These are phyloP conservation scores for Glossophaga mutica DNA, from an alignment of 2,797 vertebrate genomes.

Conservation along the genomic window DNA sequence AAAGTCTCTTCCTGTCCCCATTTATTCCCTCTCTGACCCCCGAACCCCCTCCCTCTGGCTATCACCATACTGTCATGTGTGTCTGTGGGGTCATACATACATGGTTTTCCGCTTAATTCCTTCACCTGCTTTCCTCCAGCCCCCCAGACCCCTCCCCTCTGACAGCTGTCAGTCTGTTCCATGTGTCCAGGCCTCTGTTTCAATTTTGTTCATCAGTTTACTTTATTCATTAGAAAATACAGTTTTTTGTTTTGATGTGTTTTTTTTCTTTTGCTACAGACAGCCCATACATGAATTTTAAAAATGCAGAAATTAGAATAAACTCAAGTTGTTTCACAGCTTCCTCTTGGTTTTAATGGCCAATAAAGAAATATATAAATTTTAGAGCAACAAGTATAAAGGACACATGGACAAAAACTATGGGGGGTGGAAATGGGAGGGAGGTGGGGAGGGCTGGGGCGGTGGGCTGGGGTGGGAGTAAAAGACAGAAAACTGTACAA, in stretches of 20 bases:
- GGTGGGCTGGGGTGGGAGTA: no score
- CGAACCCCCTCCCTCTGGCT: no score
- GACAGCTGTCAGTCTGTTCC: neutral
- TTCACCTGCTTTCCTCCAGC: neutral
- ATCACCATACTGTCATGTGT: neutral
- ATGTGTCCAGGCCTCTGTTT: neutral
- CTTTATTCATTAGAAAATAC: neutral
- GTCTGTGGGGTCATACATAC: neutral
- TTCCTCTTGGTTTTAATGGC: neutral
- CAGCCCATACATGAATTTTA: neutral
- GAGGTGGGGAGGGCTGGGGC: no score
- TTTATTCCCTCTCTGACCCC: no score
- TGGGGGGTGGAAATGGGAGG: no score
- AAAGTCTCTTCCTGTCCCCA: neutral
- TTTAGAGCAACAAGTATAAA: no score
- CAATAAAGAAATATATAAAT: conserved; percentile 53
- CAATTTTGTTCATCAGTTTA: neutral
- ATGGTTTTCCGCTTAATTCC: neutral
- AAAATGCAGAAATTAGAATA: conserved; percentile 34
- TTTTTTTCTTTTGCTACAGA: conserved; percentile 9
- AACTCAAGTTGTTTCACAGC: neutral
- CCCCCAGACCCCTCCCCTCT: neutral
- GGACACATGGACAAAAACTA: no score
- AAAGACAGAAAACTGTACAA: no score
- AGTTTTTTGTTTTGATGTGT: neutral